Base-by-base conservation (phyloP, 2,888 invertebrate species). In the Apamea anceps region DNA sequence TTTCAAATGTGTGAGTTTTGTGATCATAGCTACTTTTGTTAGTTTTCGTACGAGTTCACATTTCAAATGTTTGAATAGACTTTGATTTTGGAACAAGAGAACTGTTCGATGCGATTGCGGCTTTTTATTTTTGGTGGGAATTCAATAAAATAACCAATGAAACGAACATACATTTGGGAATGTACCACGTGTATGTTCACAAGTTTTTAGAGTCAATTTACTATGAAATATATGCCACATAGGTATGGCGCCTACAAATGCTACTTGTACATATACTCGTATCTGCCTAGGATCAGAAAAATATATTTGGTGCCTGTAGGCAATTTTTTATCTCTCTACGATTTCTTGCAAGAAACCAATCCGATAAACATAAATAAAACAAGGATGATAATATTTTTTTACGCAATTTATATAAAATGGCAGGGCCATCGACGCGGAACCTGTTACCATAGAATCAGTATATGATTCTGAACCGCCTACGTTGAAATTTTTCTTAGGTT, bases 1-100 rank as follows among this genome's bases (percentile, higher is more conserved):
- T 83, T 87, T 78, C 42, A 45, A 66, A 87, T 77, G 60, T 80
- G 63, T 28, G 72, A 70, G 51, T 77, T 75, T 85, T 76, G 12
- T 37, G 51, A 45, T 51, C 63, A 42, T 72, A 45, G 51, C 25
- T 51, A 68, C 60, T 75, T 70, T 83, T 45, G 54, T 72, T 63
- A 62, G 60, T 68, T 86, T 65, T 12, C 66, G 32, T 45, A 51
- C 2, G 63, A 70, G 72, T 78, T 83, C n/a, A 32, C 75, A 68
- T 62, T 75, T 82, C 62, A 48, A 80, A 85, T 63, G 25, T 45
- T 75, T 60, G 62, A 75, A 85, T 51, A 57, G 62, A 75, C n/a
- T 84, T 82, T 71, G 76, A 66, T 62, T 84, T 72, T 42, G 13
- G 18, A 77, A 72, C 51, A 28, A n/a, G 63, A 8, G 57, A 51